Conservation (phyloP, 2,888 invertebrate species). For the Eilema depressum region DNA sequence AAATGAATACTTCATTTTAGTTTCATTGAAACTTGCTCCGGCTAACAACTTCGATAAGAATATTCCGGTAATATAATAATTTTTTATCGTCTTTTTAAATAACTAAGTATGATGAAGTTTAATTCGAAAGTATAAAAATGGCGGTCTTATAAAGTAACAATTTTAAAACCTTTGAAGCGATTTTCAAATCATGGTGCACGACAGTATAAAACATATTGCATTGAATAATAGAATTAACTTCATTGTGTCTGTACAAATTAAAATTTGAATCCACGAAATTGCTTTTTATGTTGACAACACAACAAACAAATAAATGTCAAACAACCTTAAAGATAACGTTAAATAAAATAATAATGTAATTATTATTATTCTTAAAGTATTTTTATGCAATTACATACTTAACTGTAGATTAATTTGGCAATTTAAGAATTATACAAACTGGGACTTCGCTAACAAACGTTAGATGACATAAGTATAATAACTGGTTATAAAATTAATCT, state of each 20-base stretch:
- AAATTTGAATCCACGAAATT: not conserved
- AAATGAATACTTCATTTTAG: slow-evolving; percentile 46
- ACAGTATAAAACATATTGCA: not conserved
- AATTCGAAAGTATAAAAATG: slow-evolving; percentile 1
- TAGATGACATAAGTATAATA: too few species aligned
- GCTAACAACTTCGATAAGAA: slow-evolving; percentile 38
- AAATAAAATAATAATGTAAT: not conserved
- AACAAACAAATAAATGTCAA: not conserved
- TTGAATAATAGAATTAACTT: not conserved
- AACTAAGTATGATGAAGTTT: slow-evolving; percentile 12
- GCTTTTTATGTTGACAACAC: not conserved
- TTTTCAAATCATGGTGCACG: not conserved
- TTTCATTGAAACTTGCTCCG: slow-evolving; percentile 35
- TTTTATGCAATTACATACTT: too few species aligned
- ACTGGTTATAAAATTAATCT: too few species aligned
- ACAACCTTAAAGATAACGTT: not conserved
- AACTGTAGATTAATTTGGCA: too few species aligned
- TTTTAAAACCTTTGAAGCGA: not conserved
- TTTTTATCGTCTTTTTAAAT: slow-evolving; percentile 27
- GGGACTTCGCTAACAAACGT: too few species aligned
- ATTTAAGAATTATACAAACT: too few species aligned
- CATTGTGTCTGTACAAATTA: not conserved
- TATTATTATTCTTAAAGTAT: not conserved
- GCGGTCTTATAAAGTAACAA: not conserved
- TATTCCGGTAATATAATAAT: slow-evolving; percentile 23